A percentile compares a stretch with the other conserved stretches of the same genome.
phyloP scores from a whole-genome alignment of 2,888 invertebrate species.

The Chrysina gloriosa region DNA sequence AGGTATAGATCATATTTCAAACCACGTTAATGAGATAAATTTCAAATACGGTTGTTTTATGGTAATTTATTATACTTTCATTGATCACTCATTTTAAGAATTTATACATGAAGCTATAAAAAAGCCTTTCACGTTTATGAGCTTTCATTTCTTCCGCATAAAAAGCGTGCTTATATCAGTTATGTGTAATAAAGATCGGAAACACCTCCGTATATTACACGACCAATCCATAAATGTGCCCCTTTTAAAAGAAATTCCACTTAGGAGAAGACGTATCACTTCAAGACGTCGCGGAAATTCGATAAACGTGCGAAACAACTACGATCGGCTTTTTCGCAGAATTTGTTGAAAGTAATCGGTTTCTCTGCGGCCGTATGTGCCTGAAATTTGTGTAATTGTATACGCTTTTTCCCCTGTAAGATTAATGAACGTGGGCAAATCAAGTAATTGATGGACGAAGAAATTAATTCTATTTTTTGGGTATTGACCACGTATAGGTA shows the following conservation, averaged over 20 bases:
- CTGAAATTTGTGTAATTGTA: neutral
- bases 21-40: too few relatives aligned
- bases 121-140: neutral
- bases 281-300: too few relatives aligned
- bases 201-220: neutral
- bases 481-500: neutral
- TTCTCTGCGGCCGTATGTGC: neutral
- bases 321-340: too few relatives aligned
- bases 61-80: too few relatives aligned
- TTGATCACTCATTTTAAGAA: too few relatives aligned
- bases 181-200: neutral
- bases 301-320: too few relatives aligned
- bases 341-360: neutral
- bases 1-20: neutral
- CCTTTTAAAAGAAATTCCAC: too few relatives aligned
- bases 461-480: conserved; percentile 2
- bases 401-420: neutral
- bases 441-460: neutral
- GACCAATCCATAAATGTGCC: neutral
- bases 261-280: too few relatives aligned
- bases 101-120: neutral
- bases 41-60: too few relatives aligned
- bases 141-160: too few relatives aligned
- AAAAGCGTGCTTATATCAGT: neutral
- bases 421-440: neutral